Percentiles rank a stretch among this genome's conserved stretches.
These are phyloP conservation scores for Bubo bubo DNA, from an alignment of 2,113 vertebrate genomes.

Conservation along the genomic window DNA sequence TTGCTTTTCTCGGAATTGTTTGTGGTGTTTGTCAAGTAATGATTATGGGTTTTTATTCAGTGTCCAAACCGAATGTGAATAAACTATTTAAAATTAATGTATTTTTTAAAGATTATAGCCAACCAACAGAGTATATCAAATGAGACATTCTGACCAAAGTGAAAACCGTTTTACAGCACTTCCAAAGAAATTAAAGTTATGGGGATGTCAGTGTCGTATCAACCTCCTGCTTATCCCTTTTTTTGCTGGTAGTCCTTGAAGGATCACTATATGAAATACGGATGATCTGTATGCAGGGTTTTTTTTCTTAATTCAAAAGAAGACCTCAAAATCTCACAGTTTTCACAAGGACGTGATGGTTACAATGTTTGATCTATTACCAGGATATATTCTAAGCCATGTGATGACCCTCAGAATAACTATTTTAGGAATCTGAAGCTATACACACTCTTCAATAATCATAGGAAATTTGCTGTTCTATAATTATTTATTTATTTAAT, in stretches of 20 bases:
- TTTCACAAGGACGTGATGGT: not conserved
- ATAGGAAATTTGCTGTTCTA: not conserved
- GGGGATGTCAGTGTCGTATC: not conserved
- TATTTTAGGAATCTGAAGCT: not conserved
- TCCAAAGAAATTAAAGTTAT: not conserved
- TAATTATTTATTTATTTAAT: not conserved
- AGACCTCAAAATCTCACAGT: not conserved
- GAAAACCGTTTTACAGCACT: not conserved
- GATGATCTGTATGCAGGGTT: not conserved
- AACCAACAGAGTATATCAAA: not conserved
- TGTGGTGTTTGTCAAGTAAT: not conserved
- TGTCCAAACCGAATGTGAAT: not conserved
- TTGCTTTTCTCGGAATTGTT: not conserved
- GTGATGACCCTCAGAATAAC: not conserved
- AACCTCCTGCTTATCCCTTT: accelerated
- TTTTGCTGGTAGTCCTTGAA: not conserved
- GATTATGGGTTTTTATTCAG: not conserved
- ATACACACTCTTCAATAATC: not conserved
- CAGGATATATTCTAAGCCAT: not conserved
- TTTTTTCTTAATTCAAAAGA: not conserved
- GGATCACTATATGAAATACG: not conserved
- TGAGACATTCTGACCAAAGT: not conserved
- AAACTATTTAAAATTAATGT: not conserved
- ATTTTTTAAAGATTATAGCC: not conserved
- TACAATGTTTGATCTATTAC: not conserved